These are phyloP conservation scores for Drosophila aff. DNA, from an alignment of 1,140 invertebrate genomes.

Conservation along the genomic window DNA sequence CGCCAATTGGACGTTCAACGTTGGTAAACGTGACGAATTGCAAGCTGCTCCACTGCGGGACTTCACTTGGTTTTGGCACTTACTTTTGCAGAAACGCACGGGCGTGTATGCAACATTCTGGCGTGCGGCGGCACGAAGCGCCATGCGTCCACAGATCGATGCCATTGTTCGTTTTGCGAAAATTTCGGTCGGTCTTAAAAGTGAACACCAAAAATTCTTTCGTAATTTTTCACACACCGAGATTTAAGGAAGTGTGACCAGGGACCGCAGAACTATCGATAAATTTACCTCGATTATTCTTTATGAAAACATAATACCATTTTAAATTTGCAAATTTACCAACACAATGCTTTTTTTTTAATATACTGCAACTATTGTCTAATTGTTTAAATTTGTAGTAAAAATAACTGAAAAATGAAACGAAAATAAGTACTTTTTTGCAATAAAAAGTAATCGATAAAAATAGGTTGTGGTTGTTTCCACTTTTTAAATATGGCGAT, in stretches of 20 bases:
- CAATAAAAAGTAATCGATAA: no score
- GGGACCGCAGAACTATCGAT: background rate
- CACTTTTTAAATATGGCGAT: no score
- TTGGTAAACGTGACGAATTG: conserved; percentile 50
- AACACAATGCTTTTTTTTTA: no score
- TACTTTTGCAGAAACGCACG: conserved; percentile 86
- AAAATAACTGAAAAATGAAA: no score
- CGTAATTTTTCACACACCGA: conserved; percentile 78
- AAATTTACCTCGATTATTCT: background rate
- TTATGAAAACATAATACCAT: background rate
- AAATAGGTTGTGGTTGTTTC: no score
- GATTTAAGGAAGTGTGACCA: conserved; percentile 50
- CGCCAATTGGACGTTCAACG: conserved; percentile 1
- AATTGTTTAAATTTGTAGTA: no score
- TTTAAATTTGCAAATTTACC: no score
- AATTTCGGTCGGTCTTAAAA: conserved; percentile 67
- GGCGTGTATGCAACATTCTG: conserved; percentile 85
- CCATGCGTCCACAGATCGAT: conserved; percentile 86
- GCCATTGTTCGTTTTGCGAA: conserved; percentile 86
- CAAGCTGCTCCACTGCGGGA: conserved; percentile 4
- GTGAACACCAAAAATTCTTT: conserved; percentile 78
- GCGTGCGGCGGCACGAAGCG: conserved; percentile 85
- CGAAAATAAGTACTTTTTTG: no score
- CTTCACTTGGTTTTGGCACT: conserved; percentile 50
- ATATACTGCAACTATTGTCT: no score